Evolutionary conservation across 2,797 vertebrate species (phyloP).

Genomic region (Leuciscus waleckii): DNA sequence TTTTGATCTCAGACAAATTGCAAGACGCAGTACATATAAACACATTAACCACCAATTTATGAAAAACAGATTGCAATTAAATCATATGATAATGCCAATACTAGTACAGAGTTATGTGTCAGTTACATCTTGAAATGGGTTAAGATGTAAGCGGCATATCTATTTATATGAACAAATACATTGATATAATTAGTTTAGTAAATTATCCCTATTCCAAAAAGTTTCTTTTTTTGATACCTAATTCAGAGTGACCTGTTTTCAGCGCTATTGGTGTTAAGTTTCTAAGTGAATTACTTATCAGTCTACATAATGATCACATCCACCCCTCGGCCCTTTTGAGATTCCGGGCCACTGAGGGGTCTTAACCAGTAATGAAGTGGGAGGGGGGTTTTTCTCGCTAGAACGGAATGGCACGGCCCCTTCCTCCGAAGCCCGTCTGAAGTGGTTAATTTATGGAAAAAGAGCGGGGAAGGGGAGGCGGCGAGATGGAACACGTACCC

Average conservation of each 20-base stretch:
- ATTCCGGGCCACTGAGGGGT: slow-evolving; percentile 72
- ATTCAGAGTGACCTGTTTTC: slow-evolving; percentile 32
- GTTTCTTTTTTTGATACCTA: neutral
- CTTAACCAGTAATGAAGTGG: slow-evolving; percentile 76
- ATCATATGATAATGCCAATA: neutral
- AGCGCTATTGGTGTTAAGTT: slow-evolving; percentile 32
- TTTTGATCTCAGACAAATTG: neutral
- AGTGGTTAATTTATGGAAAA: slow-evolving; percentile 83
- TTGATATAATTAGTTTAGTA: slow-evolving; percentile 1
- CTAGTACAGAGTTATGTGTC: neutral
- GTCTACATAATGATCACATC: slow-evolving; percentile 61
- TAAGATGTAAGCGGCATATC: slow-evolving; percentile 12
- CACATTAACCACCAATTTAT: neutral
- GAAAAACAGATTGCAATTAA: too few relatives aligned
- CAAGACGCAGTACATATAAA: neutral
- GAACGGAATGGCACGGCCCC: slow-evolving; percentile 58
- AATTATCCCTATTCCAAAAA: slow-evolving; percentile 15
- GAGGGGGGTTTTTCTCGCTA: slow-evolving; percentile 68
- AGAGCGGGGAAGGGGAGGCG: slow-evolving; percentile 78
- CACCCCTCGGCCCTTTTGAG: slow-evolving; percentile 72
- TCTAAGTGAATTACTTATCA: slow-evolving; percentile 46
- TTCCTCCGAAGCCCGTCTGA: slow-evolving; percentile 68
- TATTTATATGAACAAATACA: slow-evolving; percentile 24
- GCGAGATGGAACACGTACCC: slow-evolving; percentile 80
- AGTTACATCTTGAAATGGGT: neutral